Evolutionary conservation across 2,888 invertebrate species (phyloP), one percentile per base, ranked within the genome.

Genomic region (Antitype chi): DNA sequence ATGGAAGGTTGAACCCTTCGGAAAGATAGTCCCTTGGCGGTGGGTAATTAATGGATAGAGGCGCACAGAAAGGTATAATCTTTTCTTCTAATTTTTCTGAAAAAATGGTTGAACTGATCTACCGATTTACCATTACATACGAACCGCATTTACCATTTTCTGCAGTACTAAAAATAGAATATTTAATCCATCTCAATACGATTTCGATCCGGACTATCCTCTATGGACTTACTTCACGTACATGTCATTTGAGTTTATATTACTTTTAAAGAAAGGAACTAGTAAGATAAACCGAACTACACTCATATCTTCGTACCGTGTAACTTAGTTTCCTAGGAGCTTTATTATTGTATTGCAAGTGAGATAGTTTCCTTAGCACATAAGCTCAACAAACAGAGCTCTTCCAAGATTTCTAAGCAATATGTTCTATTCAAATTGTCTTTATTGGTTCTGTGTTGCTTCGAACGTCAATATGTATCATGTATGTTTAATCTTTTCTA

Each of bases 371-470:
- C 57, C 32, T 53, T 28, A 47, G 59, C 67, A 63, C 62, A 70
- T 52, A 80, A 84, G 67, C 55, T 43, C 28, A 74, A 69, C 72
- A 82, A 85, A 85, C 69, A 70, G 47, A 53, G 32, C n/a, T 28
- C 59, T 76, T 67, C 64, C 23, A 55, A 66, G 70, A 47, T 32
- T 81, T 71, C 63, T 25, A 70, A 81, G 70, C 70, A 81, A 74
- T 74, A 81, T 68, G 59, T 64, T 82, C 70, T 59, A 71, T 76
- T 71, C 70, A 77, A 76, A 71, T 81, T 59, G 55, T 52, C 71
- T 77, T 82, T 82, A 83, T 71, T 81, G 85, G 25, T 53, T 59
- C 23, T 85, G 5, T 38, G 38, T 3, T 38, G 38, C 38, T 38
- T 38, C 38, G 6, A 38, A 38, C 38, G 38, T 38, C 4, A 32